phyloP scores from a whole-genome alignment of 2,888 invertebrate species.

The Leptodirus hochenwartii region DNA sequence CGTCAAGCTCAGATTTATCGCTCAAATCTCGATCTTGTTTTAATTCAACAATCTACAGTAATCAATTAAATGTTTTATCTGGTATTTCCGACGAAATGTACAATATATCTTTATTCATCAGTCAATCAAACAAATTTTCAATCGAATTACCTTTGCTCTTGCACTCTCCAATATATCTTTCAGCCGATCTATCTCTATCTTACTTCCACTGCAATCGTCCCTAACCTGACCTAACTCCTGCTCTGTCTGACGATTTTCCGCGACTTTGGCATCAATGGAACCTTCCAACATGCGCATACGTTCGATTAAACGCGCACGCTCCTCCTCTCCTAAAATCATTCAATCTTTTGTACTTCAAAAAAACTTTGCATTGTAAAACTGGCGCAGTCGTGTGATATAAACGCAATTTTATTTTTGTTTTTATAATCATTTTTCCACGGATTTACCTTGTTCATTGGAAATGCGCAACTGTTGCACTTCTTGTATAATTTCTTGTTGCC shows the following conservation, averaged over 20 bases:
- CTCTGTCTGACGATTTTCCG: conserved; percentile 57
- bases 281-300: conserved; percentile 53
- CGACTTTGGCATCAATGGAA: conserved; percentile 51
- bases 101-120: not conserved
- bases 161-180: conserved; percentile 68
- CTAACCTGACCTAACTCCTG: conserved; percentile 50
- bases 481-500: too few relatives aligned
- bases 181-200: conserved; percentile 63
- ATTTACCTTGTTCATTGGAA: too few relatives aligned
- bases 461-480: too few relatives aligned
- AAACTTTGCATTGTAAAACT: too few relatives aligned
- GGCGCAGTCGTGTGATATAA: too few relatives aligned
- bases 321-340: conserved; percentile 21
- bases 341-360: too few relatives aligned
- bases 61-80: conserved; percentile 5
- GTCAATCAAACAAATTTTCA: not conserved
- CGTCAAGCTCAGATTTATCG: conserved; percentile 53
- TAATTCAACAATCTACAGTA: conserved; percentile 40
- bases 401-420: too few relatives aligned
- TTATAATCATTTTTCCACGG: too few relatives aligned
- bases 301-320: conserved; percentile 48
- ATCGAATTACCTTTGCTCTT: conserved; percentile 45
- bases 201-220: conserved; percentile 55
- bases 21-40: conserved; percentile 47
- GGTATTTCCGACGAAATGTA: not conserved